A percentile compares a stretch with the other conserved stretches of the same genome.
phyloP scores from a whole-genome alignment of 2,797 vertebrate species.

The Etheostoma perlongum region DNA sequence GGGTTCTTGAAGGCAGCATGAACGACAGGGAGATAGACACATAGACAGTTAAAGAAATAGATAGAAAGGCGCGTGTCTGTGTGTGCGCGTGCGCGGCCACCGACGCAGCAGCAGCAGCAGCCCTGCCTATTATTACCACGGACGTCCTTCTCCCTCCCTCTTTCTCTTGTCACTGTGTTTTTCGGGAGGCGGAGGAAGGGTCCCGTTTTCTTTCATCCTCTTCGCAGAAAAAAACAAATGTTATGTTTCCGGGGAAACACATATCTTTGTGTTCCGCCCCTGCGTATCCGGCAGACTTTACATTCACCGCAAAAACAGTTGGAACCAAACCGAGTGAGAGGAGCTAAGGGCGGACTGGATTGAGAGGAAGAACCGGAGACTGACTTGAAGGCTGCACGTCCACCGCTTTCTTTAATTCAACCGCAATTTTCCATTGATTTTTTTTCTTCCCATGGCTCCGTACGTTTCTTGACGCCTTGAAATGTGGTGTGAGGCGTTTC shows the following conservation, averaged over 20 bases:
- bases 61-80: not conserved
- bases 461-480: not conserved
- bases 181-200: conserved; percentile 15
- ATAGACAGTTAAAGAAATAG: too few species aligned
- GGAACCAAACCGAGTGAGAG: conserved; percentile 25
- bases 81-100: conserved; percentile 39
- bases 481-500: conserved; percentile 2
- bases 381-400: conserved; percentile 47
- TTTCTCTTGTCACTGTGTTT: conserved; percentile 71
- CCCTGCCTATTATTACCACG: conserved; percentile 45
- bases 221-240: not conserved
- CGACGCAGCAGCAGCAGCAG: conserved; percentile 59
- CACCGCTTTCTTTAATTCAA: conserved; percentile 49
- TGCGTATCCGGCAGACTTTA: conserved; percentile 1
- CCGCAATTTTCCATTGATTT: conserved; percentile 44
- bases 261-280: not conserved
- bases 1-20: conserved; percentile 45
- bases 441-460: conserved; percentile 12
- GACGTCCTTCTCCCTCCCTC: conserved; percentile 71
- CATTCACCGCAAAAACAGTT: not conserved
- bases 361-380: conserved; percentile 29
- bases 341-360: conserved; percentile 41
- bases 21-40: not conserved
- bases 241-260: conserved; percentile 8
- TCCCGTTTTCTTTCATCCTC: conserved; percentile 43